Conservation (phyloP, 1,140 invertebrate species). For the Leptopilina clavipes region DNA sequence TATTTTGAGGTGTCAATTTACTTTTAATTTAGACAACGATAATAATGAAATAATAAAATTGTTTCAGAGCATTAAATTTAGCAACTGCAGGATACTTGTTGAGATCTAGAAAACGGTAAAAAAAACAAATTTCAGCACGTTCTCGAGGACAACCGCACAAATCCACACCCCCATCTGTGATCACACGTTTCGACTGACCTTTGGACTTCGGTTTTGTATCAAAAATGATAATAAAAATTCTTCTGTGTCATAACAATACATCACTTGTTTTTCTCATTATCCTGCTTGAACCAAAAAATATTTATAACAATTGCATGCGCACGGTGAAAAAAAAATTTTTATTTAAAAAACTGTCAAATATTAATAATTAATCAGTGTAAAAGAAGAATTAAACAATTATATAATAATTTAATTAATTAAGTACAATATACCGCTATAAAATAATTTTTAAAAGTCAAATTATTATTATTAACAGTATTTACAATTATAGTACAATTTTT, state of each 20-base stretch:
- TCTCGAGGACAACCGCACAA: conserved; percentile 72
- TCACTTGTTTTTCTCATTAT: conserved; percentile 45
- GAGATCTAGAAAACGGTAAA: conserved; percentile 66
- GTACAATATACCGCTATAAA: too few relatives aligned
- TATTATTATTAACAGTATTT: too few relatives aligned
- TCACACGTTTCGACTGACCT: conserved; percentile 73
- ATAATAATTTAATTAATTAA: too few relatives aligned
- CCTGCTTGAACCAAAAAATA: not conserved
- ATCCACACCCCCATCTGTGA: conserved; percentile 73
- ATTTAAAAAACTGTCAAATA: too few relatives aligned
- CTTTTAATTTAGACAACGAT: too few relatives aligned
- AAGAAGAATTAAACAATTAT: too few relatives aligned
- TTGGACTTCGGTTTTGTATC: conserved; percentile 73
- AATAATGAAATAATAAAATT: not conserved
- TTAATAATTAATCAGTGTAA: too few relatives aligned
- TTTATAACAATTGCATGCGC: too few relatives aligned
- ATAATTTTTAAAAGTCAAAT: too few relatives aligned
- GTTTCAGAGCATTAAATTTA: conserved; percentile 63
- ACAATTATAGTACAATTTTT: too few relatives aligned
- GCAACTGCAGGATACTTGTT: conserved; percentile 64
- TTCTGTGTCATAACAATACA: conserved; percentile 72
- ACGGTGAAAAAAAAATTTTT: too few relatives aligned
- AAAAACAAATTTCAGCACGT: conserved; percentile 54
- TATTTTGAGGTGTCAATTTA: too few relatives aligned
- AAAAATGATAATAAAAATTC: conserved; percentile 73